phyloP scores from a whole-genome alignment of 2,888 invertebrate species.

The Meiosimyza decipiens region DNA sequence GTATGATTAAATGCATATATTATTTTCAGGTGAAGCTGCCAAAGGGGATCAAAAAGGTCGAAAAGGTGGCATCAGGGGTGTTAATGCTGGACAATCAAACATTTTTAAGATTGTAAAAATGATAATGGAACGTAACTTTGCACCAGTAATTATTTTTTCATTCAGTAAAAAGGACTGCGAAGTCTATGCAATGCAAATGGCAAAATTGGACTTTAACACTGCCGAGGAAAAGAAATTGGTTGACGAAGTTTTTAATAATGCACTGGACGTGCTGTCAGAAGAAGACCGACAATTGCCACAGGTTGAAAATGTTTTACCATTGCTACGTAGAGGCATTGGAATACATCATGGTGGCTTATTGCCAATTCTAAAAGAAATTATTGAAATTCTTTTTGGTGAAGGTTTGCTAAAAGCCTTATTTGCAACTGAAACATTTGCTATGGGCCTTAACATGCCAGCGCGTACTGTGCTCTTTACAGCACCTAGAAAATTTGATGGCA shows the following conservation, averaged over 20 bases:
- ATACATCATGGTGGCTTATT: slow-evolving; percentile 97
- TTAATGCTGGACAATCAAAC: slow-evolving; percentile 77
- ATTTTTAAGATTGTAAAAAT: slow-evolving; percentile 98
- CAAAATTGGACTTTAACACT: slow-evolving; percentile 96
- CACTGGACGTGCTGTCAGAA: slow-evolving; percentile 93
- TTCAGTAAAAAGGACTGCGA: slow-evolving; percentile 99
- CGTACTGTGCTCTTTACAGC: slow-evolving; percentile 97
- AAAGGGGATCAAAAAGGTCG: slow-evolving; percentile 85
- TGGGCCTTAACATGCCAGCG: slow-evolving; percentile 99
- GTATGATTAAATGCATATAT: neutral
- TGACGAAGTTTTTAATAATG: slow-evolving; percentile 97
- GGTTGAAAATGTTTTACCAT: slow-evolving; percentile 91
- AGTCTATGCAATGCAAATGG: slow-evolving; percentile 94
- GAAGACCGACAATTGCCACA: slow-evolving; percentile 96
- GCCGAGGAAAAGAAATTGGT: slow-evolving; percentile 93
- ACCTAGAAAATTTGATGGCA: slow-evolving; percentile 96
- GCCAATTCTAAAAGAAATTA: slow-evolving; percentile 98
- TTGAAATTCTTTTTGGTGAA: slow-evolving; percentile 97
- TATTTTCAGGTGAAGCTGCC: slow-evolving; percentile 79
- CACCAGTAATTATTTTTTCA: slow-evolving; percentile 98
- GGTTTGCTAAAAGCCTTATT: slow-evolving; percentile 98
- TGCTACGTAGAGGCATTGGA: slow-evolving; percentile 94
- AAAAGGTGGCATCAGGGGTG: slow-evolving; percentile 76
- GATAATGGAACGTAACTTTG: slow-evolving; percentile 98
- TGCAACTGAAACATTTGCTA: slow-evolving; percentile 99